Percentiles rank a stretch among this genome's conserved stretches.
Conservation (phyloP, 2,797 vertebrate genomes). For the Malacoctenus gilli region DNA sequence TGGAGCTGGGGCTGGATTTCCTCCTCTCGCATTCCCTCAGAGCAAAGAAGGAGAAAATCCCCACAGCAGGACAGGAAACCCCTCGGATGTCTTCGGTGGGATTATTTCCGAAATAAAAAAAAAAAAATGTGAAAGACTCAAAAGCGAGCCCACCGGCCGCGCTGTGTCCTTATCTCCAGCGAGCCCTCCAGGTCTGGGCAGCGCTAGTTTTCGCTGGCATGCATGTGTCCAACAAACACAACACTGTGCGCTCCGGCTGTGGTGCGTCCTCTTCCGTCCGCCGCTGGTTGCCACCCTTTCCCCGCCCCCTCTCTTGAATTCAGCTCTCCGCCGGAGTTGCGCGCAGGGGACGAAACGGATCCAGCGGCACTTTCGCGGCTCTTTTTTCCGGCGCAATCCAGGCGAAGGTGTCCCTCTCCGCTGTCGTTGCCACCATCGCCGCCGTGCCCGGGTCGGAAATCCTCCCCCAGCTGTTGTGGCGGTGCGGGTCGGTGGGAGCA, state of each 20-base stretch:
- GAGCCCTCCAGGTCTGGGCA: slow-evolving; percentile 46
- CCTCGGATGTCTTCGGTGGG: slow-evolving; percentile 41
- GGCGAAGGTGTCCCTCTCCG: slow-evolving; percentile 34
- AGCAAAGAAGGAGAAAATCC: slow-evolving; percentile 52
- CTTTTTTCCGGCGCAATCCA: slow-evolving; percentile 43
- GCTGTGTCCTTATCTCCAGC: slow-evolving; percentile 39
- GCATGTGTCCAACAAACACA: slow-evolving; percentile 71
- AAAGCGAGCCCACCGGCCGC: slow-evolving; percentile 10
- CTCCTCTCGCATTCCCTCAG: slow-evolving; percentile 62
- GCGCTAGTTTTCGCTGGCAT: slow-evolving; percentile 63
- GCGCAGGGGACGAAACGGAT: slow-evolving; percentile 18
- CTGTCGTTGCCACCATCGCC: slow-evolving; percentile 74
- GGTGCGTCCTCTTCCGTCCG: slow-evolving; percentile 76
- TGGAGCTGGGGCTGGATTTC: slow-evolving; percentile 71
- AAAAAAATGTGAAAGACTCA: no score
- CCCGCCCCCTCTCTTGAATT: slow-evolving; percentile 10
- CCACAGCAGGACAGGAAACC: slow-evolving; percentile 39
- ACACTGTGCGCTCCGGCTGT: slow-evolving; percentile 59
- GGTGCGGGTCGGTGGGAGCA: slow-evolving; percentile 40
- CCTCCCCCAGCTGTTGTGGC: slow-evolving; percentile 76
- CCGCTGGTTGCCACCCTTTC: slow-evolving; percentile 67
- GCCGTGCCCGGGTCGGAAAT: slow-evolving; percentile 70
- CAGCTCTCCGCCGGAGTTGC: slow-evolving; percentile 42
- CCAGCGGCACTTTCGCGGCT: slow-evolving; percentile 4
- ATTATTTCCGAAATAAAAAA: no score